Evolutionary conservation across 2,888 invertebrate species (phyloP).

Genomic region (Danaus chrysippus): DNA sequence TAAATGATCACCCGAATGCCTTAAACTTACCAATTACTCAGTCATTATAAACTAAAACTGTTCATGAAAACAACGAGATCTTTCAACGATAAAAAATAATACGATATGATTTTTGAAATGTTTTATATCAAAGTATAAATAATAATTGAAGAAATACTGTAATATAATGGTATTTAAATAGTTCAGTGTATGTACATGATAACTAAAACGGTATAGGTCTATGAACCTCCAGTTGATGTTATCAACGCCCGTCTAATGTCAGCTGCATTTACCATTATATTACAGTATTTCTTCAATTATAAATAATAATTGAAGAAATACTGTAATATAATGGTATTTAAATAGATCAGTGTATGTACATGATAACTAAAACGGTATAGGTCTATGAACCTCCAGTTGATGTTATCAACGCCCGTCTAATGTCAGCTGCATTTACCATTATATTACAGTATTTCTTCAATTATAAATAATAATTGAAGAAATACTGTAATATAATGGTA

Average conservation of each 20-base stretch:
- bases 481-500: background rate
- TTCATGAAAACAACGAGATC: no score
- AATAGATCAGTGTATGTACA: slow-evolving; percentile 19
- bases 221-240: slow-evolving; percentile 13
- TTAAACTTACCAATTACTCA: no score
- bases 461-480: no score
- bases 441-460: no score
- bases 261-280: slow-evolving; percentile 26
- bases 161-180: slow-evolving; percentile 13
- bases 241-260: slow-evolving; percentile 27
- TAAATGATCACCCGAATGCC: no score
- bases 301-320: no score
- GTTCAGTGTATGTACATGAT: slow-evolving; percentile 20
- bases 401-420: slow-evolving; percentile 22
- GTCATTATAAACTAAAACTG: no score
- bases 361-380: slow-evolving; percentile 26
- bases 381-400: slow-evolving; percentile 15
- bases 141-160: no score
- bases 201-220: slow-evolving; percentile 26
- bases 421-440: slow-evolving; percentile 27
- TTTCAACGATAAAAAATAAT: no score
- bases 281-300: no score
- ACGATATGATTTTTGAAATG: no score
- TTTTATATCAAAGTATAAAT: no score
- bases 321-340: slow-evolving; percentile 10